phyloP scores from a whole-genome alignment of 2,113 vertebrate species.

The Hypomesus transpacificus region DNA sequence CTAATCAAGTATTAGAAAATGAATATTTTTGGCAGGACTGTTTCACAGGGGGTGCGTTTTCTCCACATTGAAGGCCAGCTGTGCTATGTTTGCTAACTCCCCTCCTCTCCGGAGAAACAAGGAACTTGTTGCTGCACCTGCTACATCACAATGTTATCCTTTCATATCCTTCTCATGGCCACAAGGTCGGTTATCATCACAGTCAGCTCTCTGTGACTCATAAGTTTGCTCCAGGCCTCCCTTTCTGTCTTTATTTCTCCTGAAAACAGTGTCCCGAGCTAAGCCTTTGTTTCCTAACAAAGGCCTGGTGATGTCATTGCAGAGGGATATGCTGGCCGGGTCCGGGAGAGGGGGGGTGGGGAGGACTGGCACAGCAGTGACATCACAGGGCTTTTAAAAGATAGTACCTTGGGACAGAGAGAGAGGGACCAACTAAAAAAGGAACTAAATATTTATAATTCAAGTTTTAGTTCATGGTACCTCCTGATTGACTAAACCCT shows the following conservation, averaged over 20 bases:
- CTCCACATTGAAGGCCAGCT: neutral
- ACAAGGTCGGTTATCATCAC: constrained; percentile 6
- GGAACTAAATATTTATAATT: too few species aligned
- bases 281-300: constrained; percentile 71
- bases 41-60: neutral
- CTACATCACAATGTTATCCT: constrained; percentile 5
- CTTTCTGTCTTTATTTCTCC: constrained; percentile 57
- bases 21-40: too few species aligned
- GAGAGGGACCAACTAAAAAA: neutral
- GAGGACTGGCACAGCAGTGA: constrained; percentile 23
- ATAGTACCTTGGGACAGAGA: neutral
- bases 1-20: too few species aligned
- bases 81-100: neutral
- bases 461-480: too few species aligned
- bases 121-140: constrained; percentile 20
- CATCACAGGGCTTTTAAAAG: constrained; percentile 31
- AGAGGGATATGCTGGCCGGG: constrained; percentile 38
- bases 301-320: constrained; percentile 64
- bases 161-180: constrained; percentile 10
- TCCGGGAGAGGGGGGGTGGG: constrained; percentile 32
- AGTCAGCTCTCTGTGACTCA: neutral
- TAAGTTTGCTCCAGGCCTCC: constrained; percentile 24
- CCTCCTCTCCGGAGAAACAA: constrained; percentile 11
- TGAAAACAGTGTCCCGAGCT: constrained; percentile 67
- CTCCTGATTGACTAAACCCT: too few species aligned